Evolutionary conservation across 1,140 invertebrate species (phyloP).

Genomic region (Drosophila ambigua): DNA sequence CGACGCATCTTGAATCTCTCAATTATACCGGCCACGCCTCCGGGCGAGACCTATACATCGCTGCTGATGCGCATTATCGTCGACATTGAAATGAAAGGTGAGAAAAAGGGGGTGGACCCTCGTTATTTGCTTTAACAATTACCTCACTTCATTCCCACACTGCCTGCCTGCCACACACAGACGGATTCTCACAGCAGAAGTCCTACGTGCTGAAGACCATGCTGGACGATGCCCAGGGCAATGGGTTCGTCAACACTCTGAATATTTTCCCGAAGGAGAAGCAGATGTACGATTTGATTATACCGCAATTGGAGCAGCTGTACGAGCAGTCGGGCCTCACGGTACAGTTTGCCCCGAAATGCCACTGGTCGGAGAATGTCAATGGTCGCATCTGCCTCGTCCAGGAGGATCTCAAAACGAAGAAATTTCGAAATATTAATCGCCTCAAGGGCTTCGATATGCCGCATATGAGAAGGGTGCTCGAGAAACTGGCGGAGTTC

Average conservation of each 20-base stretch:
- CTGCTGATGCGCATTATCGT: conserved; percentile 77
- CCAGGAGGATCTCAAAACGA: conserved; percentile 85
- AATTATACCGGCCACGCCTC: conserved; percentile 73
- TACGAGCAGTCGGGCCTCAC: conserved; percentile 69
- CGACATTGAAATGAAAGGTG: conserved; percentile 82
- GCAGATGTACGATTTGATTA: conserved; percentile 72
- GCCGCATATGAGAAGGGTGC: conserved; percentile 84
- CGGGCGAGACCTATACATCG: conserved; percentile 76
- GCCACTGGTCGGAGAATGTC: conserved; percentile 65
- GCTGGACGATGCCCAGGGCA: conserved; percentile 63
- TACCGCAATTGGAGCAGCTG: conserved; percentile 69
- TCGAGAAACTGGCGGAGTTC: conserved; percentile 86
- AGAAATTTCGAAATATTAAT: conserved; percentile 86
- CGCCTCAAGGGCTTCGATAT: conserved; percentile 85
- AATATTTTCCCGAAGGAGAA: conserved; percentile 80
- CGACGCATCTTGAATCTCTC: conserved; percentile 73
- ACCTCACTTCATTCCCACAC: too few species aligned
- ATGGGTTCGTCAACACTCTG: conserved; percentile 69
- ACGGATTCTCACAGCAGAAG: conserved; percentile 77
- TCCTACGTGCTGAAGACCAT: conserved; percentile 80
- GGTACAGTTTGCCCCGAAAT: conserved; percentile 71
- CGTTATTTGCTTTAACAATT: conserved; percentile 2
- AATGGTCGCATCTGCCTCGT: conserved; percentile 82
- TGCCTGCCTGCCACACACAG: conserved; percentile 3
- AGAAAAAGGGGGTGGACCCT: conserved; percentile 15